These are phyloP conservation scores for Cyclina sinensis DNA, from an alignment of 1,140 invertebrate species.

Conservation along the genomic window DNA sequence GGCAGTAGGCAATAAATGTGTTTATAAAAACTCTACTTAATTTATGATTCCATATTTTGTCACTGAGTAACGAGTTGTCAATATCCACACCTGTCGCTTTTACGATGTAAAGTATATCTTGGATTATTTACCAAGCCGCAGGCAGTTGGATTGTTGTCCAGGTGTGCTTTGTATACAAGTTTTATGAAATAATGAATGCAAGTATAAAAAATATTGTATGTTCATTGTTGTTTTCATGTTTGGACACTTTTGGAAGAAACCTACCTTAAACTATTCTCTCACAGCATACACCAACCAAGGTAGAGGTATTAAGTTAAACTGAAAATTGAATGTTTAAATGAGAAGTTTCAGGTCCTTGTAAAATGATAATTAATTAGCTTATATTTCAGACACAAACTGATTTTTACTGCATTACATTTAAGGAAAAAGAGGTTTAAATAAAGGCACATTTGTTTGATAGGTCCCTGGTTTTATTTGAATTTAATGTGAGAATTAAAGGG, in stretches of 20 bases:
- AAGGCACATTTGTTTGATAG: not conserved
- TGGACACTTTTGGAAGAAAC: too few relatives aligned
- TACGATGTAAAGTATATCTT: slow-evolving; percentile 9
- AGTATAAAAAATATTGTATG: slow-evolving; percentile 7
- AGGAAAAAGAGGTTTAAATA: not conserved
- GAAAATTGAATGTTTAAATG: not conserved
- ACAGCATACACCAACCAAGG: too few relatives aligned
- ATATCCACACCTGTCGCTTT: slow-evolving; percentile 41
- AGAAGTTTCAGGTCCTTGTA: not conserved
- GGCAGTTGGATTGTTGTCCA: slow-evolving; percentile 24
- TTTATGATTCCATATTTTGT: slow-evolving; percentile 36
- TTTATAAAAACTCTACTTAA: not conserved
- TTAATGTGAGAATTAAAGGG: not conserved
- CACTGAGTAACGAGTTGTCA: slow-evolving; percentile 31
- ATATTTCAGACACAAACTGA: not conserved
- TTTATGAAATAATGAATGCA: slow-evolving; percentile 54
- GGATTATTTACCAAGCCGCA: slow-evolving; percentile 28
- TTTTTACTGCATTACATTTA: not conserved
- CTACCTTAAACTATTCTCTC: too few relatives aligned
- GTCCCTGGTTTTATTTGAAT: not conserved
- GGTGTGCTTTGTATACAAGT: slow-evolving; percentile 26
- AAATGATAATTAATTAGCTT: not conserved
- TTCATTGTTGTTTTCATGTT: too few relatives aligned
- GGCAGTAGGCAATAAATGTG: too few relatives aligned
- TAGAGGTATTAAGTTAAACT: too few relatives aligned